Percentiles rank a stretch among this genome's conserved stretches.
These are phyloP conservation scores for Schizotus pectinicornis DNA, from an alignment of 2,888 invertebrate species.

Conservation along the genomic window DNA sequence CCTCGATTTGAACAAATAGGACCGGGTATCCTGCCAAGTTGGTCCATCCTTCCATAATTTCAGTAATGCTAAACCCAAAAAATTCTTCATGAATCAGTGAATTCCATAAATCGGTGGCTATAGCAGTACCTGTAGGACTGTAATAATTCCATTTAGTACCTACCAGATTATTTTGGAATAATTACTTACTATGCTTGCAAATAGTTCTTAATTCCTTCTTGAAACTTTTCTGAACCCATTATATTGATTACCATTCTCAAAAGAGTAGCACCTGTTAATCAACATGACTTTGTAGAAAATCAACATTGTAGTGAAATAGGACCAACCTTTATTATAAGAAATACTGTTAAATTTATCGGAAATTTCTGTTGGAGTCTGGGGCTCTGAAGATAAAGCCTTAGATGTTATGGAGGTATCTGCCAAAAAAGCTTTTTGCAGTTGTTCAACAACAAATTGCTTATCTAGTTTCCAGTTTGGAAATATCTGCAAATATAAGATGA, in stretches of 20 bases:
- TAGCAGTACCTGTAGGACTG: constrained; percentile 56
- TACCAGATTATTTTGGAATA: background rate
- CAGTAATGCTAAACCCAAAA: constrained; percentile 13
- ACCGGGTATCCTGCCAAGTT: constrained; percentile 66
- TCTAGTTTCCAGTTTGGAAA: constrained; percentile 34
- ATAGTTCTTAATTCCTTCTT: constrained; percentile 63
- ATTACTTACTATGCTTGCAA: constrained; percentile 61
- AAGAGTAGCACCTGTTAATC: constrained; percentile 38
- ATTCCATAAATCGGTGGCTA: constrained; percentile 62
- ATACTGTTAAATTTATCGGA: constrained; percentile 64
- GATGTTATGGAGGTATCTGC: constrained; percentile 27
- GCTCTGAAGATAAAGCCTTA: constrained; percentile 62
- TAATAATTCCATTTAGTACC: constrained; percentile 30
- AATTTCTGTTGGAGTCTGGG: constrained; percentile 62
- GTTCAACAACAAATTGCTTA: constrained; percentile 38
- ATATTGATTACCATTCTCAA: constrained; percentile 72
- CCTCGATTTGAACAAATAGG: constrained; percentile 54
- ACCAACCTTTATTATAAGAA: constrained; percentile 71
- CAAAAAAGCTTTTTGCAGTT: constrained; percentile 33
- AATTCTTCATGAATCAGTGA: constrained; percentile 40
- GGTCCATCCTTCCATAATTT: constrained; percentile 66
- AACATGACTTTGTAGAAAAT: background rate
- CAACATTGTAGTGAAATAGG: too few relatives aligned
- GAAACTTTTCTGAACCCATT: constrained; percentile 63
- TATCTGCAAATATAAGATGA: constrained; percentile 19